Evolutionary conservation across 2,113 vertebrate genomes (phyloP), one percentile per base, ranked within the genome.

Genomic region (Oncorhynchus clarkii): DNA sequence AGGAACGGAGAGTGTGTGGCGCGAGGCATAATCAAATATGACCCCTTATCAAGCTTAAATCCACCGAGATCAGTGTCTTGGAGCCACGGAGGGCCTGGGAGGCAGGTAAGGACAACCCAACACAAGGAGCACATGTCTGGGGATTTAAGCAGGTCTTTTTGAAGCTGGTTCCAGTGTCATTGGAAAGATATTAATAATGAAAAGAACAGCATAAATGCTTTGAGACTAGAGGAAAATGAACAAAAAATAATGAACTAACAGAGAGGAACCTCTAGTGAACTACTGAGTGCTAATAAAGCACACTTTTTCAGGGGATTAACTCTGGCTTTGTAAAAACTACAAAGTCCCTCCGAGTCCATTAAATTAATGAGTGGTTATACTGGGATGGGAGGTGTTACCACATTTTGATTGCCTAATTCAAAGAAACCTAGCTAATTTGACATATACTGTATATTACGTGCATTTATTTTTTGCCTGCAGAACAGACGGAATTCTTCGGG

Each of bases 11-110:
- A 29, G 13, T 65, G 60, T 65, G 5, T n/a, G 45, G 51, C 49
- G 16, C 1, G 11, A 31, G 45, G 22, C 18, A 31, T 75, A 66
- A 71, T 70, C 34, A 27, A 67, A 45, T 49, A 77, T 71, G 31
- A 73, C 65, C 64, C 24, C 34, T 70, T 60, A 78, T 75, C 72
- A 20, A 4, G 64, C 64, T 29, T 67, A 69, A 75, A 79, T 54
- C 54, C 34, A 27, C 22, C 45, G 6, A 69, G 31, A 78, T 67
- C 31, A 71, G 67, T 14, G 12, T 67, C 14, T 72, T 4, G 5
- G n/a, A 27, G 51, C 20, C n/a, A 9, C n/a, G 2, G n/a, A 62
- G 59, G 59, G 20, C n/a, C 12, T 16, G 12, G 4, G 14, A 54
- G 16, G 51, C 59, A 22, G 72, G 20, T 29, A 27, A 34, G 45